Evolutionary conservation across 1,140 invertebrate species (phyloP), one percentile per base, ranked within the genome.

Genomic region (Drosophila bocqueti): DNA sequence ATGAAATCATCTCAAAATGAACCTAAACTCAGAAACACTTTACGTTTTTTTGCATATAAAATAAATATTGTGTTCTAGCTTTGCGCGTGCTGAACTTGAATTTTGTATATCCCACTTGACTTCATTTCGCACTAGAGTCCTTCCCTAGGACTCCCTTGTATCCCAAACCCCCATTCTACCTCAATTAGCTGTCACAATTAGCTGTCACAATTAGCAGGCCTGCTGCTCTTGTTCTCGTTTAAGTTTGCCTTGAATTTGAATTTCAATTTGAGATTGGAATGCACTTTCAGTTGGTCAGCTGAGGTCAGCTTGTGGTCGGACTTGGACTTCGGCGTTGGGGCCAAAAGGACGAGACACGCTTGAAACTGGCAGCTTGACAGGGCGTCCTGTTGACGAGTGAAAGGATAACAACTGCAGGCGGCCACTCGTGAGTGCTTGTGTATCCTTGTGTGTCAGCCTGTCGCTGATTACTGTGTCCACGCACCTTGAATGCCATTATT

Each of bases 401-500:
- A 72, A 60, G 66, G 67, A 73, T 38, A 73, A 72, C 67, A 72
- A 42, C 18, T 59, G 66, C 68, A 47, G 43, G 34, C 52, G 31
- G 24, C 24, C 26, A 13, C 49, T 46, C 31, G 31, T 16, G 21
- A n/a, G 13, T 36, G 9, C 4, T 4, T 24, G 15, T 18, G 4
- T 64, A 26, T 21, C 29, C 34, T 24, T 21, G 15, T 10, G 16
- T 31, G 50, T 59, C 50, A 58, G 24, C 16, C 11, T 31, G 57
- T 15, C 45, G 6, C 43, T 3, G 43, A 52, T 50, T 36, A 10
- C 15, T 36, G 15, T 11, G 21, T 57, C 21, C 86, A 87, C 89
- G 79, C 84, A 91, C 89, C 89, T 91, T 91, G 62, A 91, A 91
- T 80, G 90, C 89, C 89, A 91, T 91, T 91, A 18, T 52, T 83